Conservation (phyloP, 2,888 invertebrate genomes). For the Sylvicola cinctus region DNA sequence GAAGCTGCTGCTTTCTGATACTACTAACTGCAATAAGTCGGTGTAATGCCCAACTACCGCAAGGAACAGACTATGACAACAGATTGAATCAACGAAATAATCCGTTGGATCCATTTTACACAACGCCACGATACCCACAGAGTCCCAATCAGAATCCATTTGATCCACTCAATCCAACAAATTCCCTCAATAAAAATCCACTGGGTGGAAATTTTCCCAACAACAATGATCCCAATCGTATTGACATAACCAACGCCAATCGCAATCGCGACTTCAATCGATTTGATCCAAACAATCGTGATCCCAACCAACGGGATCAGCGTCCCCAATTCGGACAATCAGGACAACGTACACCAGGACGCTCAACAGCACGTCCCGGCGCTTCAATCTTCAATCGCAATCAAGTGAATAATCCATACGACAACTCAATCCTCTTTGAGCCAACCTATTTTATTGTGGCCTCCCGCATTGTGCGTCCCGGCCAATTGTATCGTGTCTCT, state of each 20-base stretch:
- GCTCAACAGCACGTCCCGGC: constrained; percentile 9
- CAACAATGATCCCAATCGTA: constrained; percentile 1
- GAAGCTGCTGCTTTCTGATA: too few relatives aligned
- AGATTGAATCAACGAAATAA: neutral
- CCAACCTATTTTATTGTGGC: constrained; percentile 77
- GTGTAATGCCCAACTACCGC: neutral
- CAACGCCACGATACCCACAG: neutral
- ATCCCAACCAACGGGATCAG: too few relatives aligned
- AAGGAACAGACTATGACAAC: neutral
- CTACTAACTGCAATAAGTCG: neutral
- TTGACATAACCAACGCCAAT: too few relatives aligned
- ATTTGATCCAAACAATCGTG: too few relatives aligned
- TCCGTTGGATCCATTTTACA: neutral
- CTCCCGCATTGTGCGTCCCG: constrained; percentile 76
- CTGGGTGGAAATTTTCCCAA: too few relatives aligned
- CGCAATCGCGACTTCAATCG: too few relatives aligned
- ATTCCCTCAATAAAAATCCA: too few relatives aligned
- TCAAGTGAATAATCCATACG: constrained; percentile 12
- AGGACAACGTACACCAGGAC: neutral
- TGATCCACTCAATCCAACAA: too few relatives aligned
- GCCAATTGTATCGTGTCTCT: constrained; percentile 72
- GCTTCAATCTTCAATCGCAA: constrained; percentile 5
- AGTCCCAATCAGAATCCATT: neutral
- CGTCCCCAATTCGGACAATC: neutral
- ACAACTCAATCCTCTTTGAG: constrained; percentile 6